Evolutionary conservation across 2,888 invertebrate species (phyloP), one percentile per base, ranked within the genome.

Genomic region (Erynnis tages): DNA sequence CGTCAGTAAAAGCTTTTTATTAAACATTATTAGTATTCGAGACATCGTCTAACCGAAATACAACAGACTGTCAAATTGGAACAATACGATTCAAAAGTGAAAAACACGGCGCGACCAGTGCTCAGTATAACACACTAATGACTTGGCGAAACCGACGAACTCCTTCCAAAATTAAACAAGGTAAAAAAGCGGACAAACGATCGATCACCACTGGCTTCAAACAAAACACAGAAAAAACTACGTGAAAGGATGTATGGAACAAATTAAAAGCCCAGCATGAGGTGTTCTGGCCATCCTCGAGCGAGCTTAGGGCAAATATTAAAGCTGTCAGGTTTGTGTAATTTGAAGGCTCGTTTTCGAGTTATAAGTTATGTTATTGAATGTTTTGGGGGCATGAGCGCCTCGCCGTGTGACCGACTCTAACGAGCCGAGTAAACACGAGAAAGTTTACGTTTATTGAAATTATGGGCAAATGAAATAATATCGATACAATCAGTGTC

Each of bases 211-310:
- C 71, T 67, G 69, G 70, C 66, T 71, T 72, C 83, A 82, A 82
- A 87, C 82, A 84, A 84, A 87, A 87, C 80, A 75, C 74, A 85
- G 79, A 84, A 84, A 79, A 80, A 79, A 76, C 72, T 74, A 79
- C 79, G 73, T 73, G 83, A 80, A 81, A 83, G 79, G 87, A 86
- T 84, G 84, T 76, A 80, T 78, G 84, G 83, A 87, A 85, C 87
- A 87, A 88, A 88, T 88, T 88, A 87, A 87, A 88, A 77, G 86
- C 87, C 71, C 88, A 87, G 88, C 88, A 76, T 88, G 88, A 82
- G 82, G 79, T 79, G 74, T 72, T 66, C 71, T 66, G 73, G 59
- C 67, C 69, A 64, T 70, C 68, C 74, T 54, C 67, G 69, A 61
- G 65, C 69, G 68, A 70, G 74, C 78, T 76, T 66, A 83, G 74